Evolutionary conservation across 1,140 invertebrate genomes (phyloP).

Genomic region (Tenebrio molitor): DNA sequence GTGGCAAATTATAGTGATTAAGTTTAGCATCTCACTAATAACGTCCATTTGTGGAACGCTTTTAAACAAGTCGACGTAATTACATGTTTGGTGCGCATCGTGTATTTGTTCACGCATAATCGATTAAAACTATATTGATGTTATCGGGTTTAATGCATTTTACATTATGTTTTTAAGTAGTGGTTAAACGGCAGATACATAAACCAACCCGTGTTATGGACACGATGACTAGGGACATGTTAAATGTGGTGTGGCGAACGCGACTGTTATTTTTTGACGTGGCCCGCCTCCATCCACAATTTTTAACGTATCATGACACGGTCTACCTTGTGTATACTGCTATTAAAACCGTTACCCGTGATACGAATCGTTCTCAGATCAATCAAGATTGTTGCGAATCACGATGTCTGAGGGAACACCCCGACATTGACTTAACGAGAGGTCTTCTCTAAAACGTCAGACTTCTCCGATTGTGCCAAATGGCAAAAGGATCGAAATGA

Average conservation of each 20-base stretch:
- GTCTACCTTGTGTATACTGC: constrained; percentile 49
- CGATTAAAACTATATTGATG: constrained; percentile 52
- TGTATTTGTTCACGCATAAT: constrained; percentile 50
- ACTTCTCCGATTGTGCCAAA: no score
- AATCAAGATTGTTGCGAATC: constrained; percentile 49
- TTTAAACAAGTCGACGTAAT: constrained; percentile 28
- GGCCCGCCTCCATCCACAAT: constrained; percentile 51
- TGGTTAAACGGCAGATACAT: constrained; percentile 46
- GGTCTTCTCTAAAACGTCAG: no score
- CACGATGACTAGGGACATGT: constrained; percentile 50
- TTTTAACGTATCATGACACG: constrained; percentile 46
- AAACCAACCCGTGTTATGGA: constrained; percentile 8
- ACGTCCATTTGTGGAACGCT: constrained; percentile 31
- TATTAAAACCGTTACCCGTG: constrained; percentile 50
- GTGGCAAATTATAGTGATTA: constrained; percentile 30
- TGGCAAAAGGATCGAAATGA: no score
- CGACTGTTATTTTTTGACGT: constrained; percentile 55
- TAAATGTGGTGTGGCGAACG: constrained; percentile 55
- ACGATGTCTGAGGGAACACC: constrained; percentile 7
- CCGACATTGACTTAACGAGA: constrained; percentile 14
- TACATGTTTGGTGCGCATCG: constrained; percentile 19
- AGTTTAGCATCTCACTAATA: constrained; percentile 35
- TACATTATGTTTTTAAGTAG: constrained; percentile 51
- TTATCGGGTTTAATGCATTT: constrained; percentile 49
- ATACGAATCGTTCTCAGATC: constrained; percentile 45